These are phyloP conservation scores for Drosophila lacteicornis DNA, from an alignment of 1,140 invertebrate species.

Conservation along the genomic window DNA sequence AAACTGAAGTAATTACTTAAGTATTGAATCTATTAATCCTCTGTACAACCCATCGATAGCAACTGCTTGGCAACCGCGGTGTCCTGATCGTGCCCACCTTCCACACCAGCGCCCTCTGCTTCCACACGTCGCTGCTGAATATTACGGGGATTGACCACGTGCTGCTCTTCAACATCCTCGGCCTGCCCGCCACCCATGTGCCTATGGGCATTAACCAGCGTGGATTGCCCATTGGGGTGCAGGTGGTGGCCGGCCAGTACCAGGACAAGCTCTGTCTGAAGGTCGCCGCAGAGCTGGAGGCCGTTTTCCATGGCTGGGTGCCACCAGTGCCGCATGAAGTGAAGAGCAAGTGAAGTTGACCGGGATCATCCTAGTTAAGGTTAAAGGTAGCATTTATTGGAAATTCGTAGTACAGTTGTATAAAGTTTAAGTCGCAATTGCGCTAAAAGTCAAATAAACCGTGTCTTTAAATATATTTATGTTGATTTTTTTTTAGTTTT, in stretches of 20 bases:
- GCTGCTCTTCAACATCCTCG: constrained; percentile 91
- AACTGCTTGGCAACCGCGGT: constrained; percentile 87
- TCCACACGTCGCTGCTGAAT: constrained; percentile 88
- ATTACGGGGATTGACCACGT: constrained; percentile 88
- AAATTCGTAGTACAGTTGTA: constrained; percentile 2
- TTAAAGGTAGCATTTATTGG: constrained; percentile 41
- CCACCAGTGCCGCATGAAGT: constrained; percentile 72
- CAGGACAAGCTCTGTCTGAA: constrained; percentile 91
- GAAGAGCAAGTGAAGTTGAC: constrained; percentile 7
- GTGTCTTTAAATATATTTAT: background rate
- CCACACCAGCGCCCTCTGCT: constrained; percentile 87
- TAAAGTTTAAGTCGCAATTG: constrained; percentile 4
- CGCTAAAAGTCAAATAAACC: background rate
- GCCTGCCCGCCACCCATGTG: constrained; percentile 91
- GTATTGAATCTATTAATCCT: background rate
- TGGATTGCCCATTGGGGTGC: constrained; percentile 91
- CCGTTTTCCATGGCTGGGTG: constrained; percentile 92
- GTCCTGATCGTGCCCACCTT: constrained; percentile 92
- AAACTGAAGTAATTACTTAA: background rate
- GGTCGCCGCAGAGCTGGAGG: constrained; percentile 91
- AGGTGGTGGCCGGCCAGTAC: constrained; percentile 88
- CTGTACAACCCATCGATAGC: constrained; percentile 75
- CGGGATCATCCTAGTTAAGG: constrained; percentile 27
- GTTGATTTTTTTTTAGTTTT: background rate
- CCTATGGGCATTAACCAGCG: constrained; percentile 88